Conservation (phyloP, 2,888 invertebrate genomes). For the Uropetala carovei region DNA sequence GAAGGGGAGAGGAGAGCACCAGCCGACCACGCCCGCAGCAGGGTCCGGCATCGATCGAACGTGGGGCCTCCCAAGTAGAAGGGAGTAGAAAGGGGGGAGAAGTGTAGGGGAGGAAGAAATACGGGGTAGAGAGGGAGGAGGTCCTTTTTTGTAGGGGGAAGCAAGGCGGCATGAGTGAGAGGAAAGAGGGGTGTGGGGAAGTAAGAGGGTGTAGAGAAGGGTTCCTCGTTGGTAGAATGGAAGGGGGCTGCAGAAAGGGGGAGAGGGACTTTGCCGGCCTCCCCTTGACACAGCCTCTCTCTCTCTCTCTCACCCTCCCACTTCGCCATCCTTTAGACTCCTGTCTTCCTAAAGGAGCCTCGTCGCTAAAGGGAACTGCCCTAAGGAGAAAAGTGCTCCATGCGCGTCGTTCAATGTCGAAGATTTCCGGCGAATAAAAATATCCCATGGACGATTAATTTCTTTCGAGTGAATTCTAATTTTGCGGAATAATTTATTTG, state of each 20-base stretch:
- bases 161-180: background rate
- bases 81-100: background rate
- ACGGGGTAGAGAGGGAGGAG: slow-evolving; percentile 8
- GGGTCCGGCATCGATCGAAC: slow-evolving; percentile 61
- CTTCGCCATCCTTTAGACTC: slow-evolving; percentile 29
- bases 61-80: slow-evolving; percentile 52
- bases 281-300: slow-evolving; percentile 23
- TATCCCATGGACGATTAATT: slow-evolving; percentile 13
- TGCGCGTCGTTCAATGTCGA: background rate
- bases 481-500: background rate
- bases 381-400: slow-evolving; percentile 14
- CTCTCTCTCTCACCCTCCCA: background rate
- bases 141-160: slow-evolving; percentile 6
- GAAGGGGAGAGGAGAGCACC: slow-evolving; percentile 28
- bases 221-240: background rate
- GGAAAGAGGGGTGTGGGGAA: background rate
- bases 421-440: slow-evolving; percentile 9
- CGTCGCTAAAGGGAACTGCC: slow-evolving; percentile 55
- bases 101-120: background rate
- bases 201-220: background rate
- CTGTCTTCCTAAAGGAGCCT: slow-evolving; percentile 37
- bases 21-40: slow-evolving; percentile 62
- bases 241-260: too few species aligned
- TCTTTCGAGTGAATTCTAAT: slow-evolving; percentile 7
- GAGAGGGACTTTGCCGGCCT: slow-evolving; percentile 49